Percentiles rank a stretch among this genome's conserved stretches.
Conservation (phyloP, 2,888 invertebrate genomes). For the Adineta ricciae region DNA sequence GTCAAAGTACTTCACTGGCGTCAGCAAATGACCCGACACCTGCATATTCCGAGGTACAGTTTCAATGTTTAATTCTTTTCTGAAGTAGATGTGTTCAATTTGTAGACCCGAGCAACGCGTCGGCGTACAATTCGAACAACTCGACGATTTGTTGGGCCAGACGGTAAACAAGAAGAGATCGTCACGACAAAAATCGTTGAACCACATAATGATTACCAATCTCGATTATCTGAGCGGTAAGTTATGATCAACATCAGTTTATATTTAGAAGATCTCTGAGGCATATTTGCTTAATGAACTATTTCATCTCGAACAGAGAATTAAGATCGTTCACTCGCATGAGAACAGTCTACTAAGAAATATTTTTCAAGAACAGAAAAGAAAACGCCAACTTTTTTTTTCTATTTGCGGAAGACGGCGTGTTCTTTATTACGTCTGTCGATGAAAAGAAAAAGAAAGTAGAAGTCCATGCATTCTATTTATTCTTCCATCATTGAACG, state of each 20-base stretch:
- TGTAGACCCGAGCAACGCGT: constrained; percentile 15
- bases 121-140: constrained; percentile 10
- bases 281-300: no score
- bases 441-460: no score
- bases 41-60: background rate
- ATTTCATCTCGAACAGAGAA: no score
- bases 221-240: constrained; percentile 3
- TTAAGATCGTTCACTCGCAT: no score
- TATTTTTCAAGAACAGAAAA: no score
- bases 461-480: no score
- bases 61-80: background rate
- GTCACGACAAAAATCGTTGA: constrained; percentile 8
- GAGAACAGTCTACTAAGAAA: no score
- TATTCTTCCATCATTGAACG: no score
- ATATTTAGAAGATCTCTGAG: no score
- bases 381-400: no score
- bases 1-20: background rate
- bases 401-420: no score
- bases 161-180: constrained; percentile 16
- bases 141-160: constrained; percentile 1
- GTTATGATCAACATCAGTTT: background rate
- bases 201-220: constrained; percentile 12
- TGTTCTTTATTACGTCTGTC: no score
- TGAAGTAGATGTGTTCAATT: background rate
- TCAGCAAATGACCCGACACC: background rate